These are phyloP conservation scores for Marcusenius ussheri DNA, from an alignment of 2,113 vertebrate genomes.

Conservation along the genomic window DNA sequence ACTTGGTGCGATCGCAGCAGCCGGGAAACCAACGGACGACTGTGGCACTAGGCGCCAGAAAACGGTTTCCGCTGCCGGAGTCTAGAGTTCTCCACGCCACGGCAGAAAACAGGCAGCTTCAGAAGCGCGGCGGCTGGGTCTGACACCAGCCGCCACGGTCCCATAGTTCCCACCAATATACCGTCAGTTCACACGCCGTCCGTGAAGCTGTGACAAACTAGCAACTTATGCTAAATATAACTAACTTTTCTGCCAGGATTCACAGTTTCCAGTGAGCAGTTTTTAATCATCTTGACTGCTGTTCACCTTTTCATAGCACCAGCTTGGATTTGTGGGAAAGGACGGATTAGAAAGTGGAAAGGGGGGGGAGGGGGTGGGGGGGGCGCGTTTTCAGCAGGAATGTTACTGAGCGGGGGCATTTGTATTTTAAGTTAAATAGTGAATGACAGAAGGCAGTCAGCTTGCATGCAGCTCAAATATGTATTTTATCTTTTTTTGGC, in stretches of 20 bases:
- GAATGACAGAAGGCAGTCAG: not conserved
- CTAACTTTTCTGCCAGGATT: not conserved
- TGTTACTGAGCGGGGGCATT: not conserved
- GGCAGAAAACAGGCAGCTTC: not conserved
- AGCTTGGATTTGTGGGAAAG: not conserved
- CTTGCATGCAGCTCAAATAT: not conserved
- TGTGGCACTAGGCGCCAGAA: not conserved
- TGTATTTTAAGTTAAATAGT: not conserved
- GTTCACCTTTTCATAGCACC: not conserved
- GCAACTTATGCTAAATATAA: not conserved
- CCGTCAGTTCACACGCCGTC: not conserved
- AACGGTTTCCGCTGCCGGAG: not conserved
- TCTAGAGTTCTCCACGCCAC: not conserved
- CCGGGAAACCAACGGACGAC: not conserved
- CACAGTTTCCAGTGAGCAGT: conserved; percentile 2
- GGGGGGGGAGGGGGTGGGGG: not conserved
- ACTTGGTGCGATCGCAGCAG: not conserved
- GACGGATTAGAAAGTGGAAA: not conserved
- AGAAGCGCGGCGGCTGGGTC: not conserved
- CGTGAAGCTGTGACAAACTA: not conserved
- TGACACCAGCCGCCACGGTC: not conserved
- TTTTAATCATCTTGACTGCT: conserved; percentile 1
- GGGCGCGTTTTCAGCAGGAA: not conserved
- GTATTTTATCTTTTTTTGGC: not conserved
- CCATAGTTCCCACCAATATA: not conserved